These are phyloP conservation scores for Acyrthosiphon pisum DNA, from an alignment of 1,140 invertebrate species.

Conservation along the genomic window DNA sequence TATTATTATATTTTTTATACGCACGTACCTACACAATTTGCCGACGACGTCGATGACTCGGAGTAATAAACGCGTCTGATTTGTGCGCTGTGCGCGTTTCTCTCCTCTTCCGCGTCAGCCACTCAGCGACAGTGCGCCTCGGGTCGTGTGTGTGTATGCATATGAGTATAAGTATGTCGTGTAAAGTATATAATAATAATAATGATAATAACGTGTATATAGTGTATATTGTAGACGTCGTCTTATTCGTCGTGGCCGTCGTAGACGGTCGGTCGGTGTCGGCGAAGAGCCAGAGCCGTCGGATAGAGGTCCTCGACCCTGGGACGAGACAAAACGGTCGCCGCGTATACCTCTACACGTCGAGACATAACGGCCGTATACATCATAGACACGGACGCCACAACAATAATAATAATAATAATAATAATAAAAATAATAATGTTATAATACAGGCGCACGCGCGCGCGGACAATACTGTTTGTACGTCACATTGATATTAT, in stretches of 20 bases:
- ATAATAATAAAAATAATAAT: conserved; percentile 5
- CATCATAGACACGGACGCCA: background rate
- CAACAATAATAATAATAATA: background rate
- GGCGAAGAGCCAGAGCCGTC: background rate
- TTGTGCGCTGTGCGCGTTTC: conserved; percentile 18
- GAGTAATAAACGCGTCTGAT: conserved; percentile 28
- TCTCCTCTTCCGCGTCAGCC: background rate
- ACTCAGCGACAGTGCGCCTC: background rate
- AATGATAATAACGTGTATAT: background rate
- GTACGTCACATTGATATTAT: background rate
- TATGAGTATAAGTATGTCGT: background rate
- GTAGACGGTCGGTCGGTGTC: conserved; percentile 7
- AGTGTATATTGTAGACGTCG: background rate
- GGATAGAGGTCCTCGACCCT: conserved; percentile 48
- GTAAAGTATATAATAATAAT: conserved; percentile 16
- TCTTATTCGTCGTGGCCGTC: background rate
- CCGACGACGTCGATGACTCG: conserved; percentile 34
- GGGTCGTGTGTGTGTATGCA: background rate
- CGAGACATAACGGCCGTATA: background rate
- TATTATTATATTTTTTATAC: background rate
- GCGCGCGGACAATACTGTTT: background rate
- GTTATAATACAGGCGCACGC: background rate
- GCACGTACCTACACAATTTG: background rate
- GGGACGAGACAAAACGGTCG: conserved; percentile 50
- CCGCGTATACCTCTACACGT: background rate